Evolutionary conservation across 1,140 invertebrate genomes (phyloP), one percentile per base, ranked within the genome.

Genomic region (Linepithema humile): DNA sequence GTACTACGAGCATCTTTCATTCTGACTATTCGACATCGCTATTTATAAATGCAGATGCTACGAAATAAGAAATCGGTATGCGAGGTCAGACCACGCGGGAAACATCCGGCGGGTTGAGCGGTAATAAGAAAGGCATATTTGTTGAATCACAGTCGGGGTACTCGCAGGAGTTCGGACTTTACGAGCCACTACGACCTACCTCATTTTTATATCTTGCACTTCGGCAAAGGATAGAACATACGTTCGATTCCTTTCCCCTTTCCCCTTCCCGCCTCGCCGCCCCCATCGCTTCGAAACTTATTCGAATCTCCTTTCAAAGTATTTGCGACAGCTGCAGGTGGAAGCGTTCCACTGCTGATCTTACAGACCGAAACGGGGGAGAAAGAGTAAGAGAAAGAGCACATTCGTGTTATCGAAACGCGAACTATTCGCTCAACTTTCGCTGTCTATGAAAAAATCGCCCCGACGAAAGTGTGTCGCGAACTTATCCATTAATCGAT

Each of bases 361-460:
- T 80, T 60, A 43, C 43, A 64, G 59, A 12, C 3, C 32, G 10
- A n/a, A 29, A 5, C 6, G 60, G 9, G 12, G n/a, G 3, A 15
- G n/a, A 12, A 40, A 23, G 38, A 55, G 38, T 6, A 60, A 45
- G 43, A 29, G 35, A 26, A 45, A 38, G 43, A 62, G 82, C 12
- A 82, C 48, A 70, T 64, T 85, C 69, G 48, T 82, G 85, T 82
- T 88, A 88, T 88, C 85, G 84, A 82, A 69, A 88, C 45, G 77
- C 40, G 23, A 84, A 85, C 65, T 67, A 69, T 78, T 73, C 65
- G 35, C 2, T 29, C 6, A 65, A 88, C 70, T 88, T 88, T 69
- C 10, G 6, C 17, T 48, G 15, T 65, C n/a, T 23, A 23, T 53
- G 26, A 53, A 55, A 45, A 75, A 40, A 35, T 40, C 3, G 9